Evolutionary conservation across 2,888 invertebrate species (phyloP).

Genomic region (Bombylius discolor): DNA sequence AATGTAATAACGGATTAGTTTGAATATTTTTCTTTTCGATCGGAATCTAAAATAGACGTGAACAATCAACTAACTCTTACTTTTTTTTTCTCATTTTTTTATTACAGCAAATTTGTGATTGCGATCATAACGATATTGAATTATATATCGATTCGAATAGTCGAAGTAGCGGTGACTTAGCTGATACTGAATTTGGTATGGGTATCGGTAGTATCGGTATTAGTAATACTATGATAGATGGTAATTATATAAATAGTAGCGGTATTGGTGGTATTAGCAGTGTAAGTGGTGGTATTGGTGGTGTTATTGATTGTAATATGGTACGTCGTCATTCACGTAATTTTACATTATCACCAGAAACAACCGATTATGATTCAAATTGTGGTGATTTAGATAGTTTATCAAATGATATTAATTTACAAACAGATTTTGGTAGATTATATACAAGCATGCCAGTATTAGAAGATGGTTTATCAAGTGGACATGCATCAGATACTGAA

Average conservation of each 20-base stretch:
- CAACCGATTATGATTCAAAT: constrained; percentile 85
- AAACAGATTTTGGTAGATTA: constrained; percentile 47
- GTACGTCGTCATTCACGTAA: constrained; percentile 53
- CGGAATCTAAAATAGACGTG: not conserved
- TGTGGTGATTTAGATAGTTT: constrained; percentile 71
- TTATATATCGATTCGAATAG: constrained; percentile 36
- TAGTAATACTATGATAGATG: constrained; percentile 14
- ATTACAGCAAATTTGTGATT: constrained; percentile 19
- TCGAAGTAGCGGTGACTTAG: constrained; percentile 33
- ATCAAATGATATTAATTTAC: constrained; percentile 35
- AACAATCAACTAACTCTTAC: not conserved
- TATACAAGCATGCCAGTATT: constrained; percentile 79
- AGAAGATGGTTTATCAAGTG: constrained; percentile 87
- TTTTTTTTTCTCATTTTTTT: not conserved
- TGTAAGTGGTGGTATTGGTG: not conserved
- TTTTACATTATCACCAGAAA: constrained; percentile 83
- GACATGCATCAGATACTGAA: constrained; percentile 85
- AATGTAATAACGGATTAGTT: not conserved
- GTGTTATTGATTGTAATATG: not conserved
- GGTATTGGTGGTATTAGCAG: not conserved
- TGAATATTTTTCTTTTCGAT: not conserved
- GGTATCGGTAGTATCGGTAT: constrained; percentile 7
- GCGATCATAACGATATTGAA: constrained; percentile 34
- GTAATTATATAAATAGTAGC: constrained; percentile 16
- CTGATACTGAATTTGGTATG: constrained; percentile 24